phyloP scores from a whole-genome alignment of 2,888 invertebrate species.

The Nomada ruficornis region DNA sequence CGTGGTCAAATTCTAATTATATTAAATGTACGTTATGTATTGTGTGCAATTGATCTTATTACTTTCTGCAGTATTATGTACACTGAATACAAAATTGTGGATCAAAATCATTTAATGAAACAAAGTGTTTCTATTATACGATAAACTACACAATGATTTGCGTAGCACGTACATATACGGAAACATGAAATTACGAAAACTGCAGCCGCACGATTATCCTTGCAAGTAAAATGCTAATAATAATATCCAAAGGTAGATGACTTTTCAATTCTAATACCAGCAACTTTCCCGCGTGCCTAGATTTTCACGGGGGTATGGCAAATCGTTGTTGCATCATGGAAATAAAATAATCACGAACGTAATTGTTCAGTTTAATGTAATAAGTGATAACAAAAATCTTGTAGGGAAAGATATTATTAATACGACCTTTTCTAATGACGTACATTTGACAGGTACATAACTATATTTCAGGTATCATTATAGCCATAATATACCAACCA shows the following conservation, averaged over 20 bases:
- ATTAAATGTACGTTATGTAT: neutral
- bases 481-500: no score
- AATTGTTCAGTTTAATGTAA: neutral
- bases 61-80: no score
- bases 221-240: conserved; percentile 4
- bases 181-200: neutral
- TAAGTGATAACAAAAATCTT: neutral
- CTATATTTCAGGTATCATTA: no score
- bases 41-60: neutral
- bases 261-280: neutral
- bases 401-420: no score
- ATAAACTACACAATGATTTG: neutral
- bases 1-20: no score
- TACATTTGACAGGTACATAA: no score
- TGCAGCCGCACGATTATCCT: neutral
- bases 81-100: neutral
- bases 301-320: conserved; percentile 1
- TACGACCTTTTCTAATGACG: no score
- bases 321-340: neutral
- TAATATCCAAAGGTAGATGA: neutral
- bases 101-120: neutral
- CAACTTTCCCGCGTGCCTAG: conserved; percentile 25
- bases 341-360: neutral
- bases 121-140: neutral
- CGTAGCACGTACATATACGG: neutral